Percentiles rank a stretch among this genome's conserved stretches.
Evolutionary conservation across 37 sponge, comb jelly and placozoan species (phyloP).

Genomic region (Mnemiopsis leidyi): DNA sequence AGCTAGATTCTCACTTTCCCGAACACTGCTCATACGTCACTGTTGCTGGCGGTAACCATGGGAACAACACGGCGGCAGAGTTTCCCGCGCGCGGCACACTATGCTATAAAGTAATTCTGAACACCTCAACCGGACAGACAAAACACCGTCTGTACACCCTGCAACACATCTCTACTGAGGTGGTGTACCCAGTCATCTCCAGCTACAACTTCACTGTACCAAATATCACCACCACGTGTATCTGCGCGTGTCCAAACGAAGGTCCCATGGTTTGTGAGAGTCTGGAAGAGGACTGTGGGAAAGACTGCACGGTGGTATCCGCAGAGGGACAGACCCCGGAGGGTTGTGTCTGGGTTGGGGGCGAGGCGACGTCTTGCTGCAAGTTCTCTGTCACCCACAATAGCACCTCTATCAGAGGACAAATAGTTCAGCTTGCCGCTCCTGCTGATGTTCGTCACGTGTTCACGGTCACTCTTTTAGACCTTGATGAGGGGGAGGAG

Average conservation of each 20-base stretch:
- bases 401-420: neutral
- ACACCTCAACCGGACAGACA: neutral
- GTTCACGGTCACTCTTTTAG: neutral
- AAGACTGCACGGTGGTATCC: neutral
- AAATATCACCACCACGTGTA: neutral
- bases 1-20: neutral
- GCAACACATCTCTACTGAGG: neutral
- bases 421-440: neutral
- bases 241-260: constrained; percentile 10
- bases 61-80: too few species aligned
- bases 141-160: neutral
- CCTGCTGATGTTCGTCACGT: neutral
- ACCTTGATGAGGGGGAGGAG: neutral
- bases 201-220: neutral
- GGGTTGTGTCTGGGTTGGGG: constrained; percentile 33
- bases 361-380: constrained; percentile 24
- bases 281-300: neutral
- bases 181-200: neutral
- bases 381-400: neutral
- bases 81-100: neutral
- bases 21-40: neutral
- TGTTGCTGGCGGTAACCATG: neutral
- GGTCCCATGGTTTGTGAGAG: neutral
- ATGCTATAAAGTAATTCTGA: neutral
- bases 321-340: constrained; percentile 9